Conservation (phyloP, 2,888 invertebrate species). For the Calameuta filiformis region DNA sequence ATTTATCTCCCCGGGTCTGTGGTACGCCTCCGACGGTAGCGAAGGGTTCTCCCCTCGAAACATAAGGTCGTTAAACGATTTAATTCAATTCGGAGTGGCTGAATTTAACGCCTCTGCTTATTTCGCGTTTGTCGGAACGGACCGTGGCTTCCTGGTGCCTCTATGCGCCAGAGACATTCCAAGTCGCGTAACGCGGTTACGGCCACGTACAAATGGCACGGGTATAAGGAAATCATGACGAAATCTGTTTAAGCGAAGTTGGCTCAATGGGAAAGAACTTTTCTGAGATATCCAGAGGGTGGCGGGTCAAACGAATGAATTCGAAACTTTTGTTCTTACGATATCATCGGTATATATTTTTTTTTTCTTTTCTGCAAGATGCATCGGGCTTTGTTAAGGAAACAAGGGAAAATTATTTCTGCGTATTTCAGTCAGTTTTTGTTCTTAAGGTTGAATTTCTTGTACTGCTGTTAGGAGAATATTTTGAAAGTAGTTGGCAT, state of each 20-base stretch:
- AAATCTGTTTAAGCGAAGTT: background rate
- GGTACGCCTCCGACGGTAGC: slow-evolving; percentile 45
- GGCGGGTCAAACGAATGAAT: background rate
- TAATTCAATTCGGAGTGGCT: slow-evolving; percentile 58
- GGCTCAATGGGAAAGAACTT: background rate
- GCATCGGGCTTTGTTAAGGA: background rate
- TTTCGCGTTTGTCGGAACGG: slow-evolving; percentile 42
- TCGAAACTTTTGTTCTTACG: background rate
- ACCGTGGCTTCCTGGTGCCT: slow-evolving; percentile 19
- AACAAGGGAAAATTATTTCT: too few species aligned
- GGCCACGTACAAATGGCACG: background rate
- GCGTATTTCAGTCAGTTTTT: background rate
- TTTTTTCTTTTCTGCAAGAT: too few species aligned
- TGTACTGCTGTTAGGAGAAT: slow-evolving; percentile 34
- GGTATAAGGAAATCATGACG: background rate
- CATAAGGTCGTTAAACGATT: slow-evolving; percentile 64
- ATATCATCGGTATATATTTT: too few species aligned
- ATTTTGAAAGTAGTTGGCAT: slow-evolving; percentile 50
- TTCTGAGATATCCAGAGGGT: background rate
- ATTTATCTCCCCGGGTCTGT: slow-evolving; percentile 55
- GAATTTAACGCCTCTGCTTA: slow-evolving; percentile 58
- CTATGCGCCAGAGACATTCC: background rate
- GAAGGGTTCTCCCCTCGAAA: slow-evolving; percentile 46
- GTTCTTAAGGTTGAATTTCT: background rate
- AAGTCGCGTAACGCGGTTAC: background rate